Evolutionary conservation across 2,888 invertebrate species (phyloP).

Genomic region (Pachycephus smyrnensis): DNA sequence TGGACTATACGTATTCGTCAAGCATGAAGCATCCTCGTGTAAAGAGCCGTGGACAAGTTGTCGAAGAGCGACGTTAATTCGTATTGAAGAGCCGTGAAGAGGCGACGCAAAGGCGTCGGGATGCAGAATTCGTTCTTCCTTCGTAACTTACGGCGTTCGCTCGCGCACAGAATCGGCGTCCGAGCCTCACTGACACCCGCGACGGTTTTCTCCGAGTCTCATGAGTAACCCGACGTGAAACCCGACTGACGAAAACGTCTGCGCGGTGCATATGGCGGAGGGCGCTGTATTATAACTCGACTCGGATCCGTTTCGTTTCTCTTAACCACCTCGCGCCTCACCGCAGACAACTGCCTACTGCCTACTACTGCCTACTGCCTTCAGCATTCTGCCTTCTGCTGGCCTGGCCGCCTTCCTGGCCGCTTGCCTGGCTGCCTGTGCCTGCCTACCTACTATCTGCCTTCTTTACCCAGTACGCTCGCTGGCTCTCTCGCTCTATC

Average conservation of each 20-base stretch:
- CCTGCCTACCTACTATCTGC: not conserved
- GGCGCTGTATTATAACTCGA: not conserved
- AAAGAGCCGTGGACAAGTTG: not conserved
- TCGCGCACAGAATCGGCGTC: not conserved
- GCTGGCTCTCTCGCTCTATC: slow-evolving; percentile 11
- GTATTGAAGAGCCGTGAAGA: not conserved
- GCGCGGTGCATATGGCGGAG: not conserved
- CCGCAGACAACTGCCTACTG: not conserved
- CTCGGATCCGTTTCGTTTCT: not conserved
- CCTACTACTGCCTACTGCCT: not conserved
- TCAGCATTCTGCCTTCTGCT: not conserved
- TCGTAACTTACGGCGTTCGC: not conserved
- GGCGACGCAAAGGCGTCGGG: not conserved
- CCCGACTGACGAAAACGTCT: not conserved
- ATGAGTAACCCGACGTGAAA: not conserved
- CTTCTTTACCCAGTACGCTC: not conserved
- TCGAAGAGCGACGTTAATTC: too few relatives aligned
- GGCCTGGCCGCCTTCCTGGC: not conserved
- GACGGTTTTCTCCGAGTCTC: not conserved
- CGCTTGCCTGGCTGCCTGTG: not conserved
- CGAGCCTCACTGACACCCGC: not conserved
- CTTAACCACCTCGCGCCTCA: not conserved
- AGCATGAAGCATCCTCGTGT: not conserved
- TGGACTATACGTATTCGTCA: too few relatives aligned
- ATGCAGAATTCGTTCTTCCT: not conserved